Evolutionary conservation across 2,113 vertebrate genomes (phyloP), one percentile per base, ranked within the genome.

Genomic region (Cynoglossus semilaevis): DNA sequence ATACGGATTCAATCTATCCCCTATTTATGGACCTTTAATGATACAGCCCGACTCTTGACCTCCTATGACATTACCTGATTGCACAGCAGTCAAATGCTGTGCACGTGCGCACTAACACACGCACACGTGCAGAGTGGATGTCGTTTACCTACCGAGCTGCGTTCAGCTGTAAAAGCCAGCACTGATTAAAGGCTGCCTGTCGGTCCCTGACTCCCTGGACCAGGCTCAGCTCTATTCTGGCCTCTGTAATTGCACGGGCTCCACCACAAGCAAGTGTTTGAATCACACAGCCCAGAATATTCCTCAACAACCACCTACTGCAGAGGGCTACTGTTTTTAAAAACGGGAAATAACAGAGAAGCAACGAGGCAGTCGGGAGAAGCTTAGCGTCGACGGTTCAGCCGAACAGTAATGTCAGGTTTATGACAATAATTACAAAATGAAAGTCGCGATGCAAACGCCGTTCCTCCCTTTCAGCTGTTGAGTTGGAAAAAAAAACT

Each of bases 171-270:
- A 1, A 17, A 67, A 54, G 45, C 34, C 45, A 1, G 35, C 1
- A 3, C 51, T 67, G 68, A 82, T 84, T 82, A 84, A 69, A 86
- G 75, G 49, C 62, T 15, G 22, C 36, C 37, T 11, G 7, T 35
- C 2, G 47, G 51, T 16, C 35, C 44, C 41, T 8, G 16, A 62
- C 47, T 72, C 41, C 36, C 56, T 16, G 58, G 50, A 42, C 50
- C 12, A 1, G 38, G 50, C 44, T 22, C 14, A 5, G 50, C 41
- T 8, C 74, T 76, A 80, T 84, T 86, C 69, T 57, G 64, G 74
- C 64, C 35, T 9, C 1, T 62, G 7, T 70, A 80, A 84, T 83
- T 85, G 70, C 81, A 76, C 67, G 42, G 49, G 58, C 43, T 46
- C 8, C 16, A 42, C 77, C 69, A 18, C 67, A 70, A 64, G 69